Conservation (phyloP, 2,113 vertebrate genomes). For the Gracilinanus agilis region DNA sequence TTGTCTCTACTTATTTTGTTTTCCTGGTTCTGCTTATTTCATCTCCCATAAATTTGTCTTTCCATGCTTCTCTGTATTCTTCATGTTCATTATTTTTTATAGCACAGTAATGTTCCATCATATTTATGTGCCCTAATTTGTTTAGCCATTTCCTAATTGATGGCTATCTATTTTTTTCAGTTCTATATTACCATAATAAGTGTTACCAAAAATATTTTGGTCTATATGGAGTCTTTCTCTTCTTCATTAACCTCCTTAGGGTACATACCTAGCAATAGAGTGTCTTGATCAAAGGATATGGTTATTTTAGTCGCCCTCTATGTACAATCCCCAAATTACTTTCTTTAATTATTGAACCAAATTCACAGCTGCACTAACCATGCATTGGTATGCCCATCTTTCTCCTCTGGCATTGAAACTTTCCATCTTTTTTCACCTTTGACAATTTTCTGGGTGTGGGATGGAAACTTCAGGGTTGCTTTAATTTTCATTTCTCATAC, state of each 20-base stretch:
- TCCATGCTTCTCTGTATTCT: neutral
- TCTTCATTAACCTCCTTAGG: neutral
- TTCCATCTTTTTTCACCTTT: neutral
- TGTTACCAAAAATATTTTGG: neutral
- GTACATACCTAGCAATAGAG: too few species aligned
- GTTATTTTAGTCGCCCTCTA: neutral
- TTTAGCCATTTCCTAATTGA: neutral
- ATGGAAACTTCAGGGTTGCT: neutral
- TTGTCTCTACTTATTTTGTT: neutral
- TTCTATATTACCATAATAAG: neutral
- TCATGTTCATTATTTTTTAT: neutral
- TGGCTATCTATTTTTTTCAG: neutral
- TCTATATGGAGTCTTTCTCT: neutral
- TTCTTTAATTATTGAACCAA: neutral
- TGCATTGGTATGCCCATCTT: neutral
- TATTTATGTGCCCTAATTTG: neutral
- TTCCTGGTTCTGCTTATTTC: neutral
- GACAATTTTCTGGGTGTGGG: neutral
- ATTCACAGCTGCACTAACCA: neutral
- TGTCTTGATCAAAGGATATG: too few species aligned
- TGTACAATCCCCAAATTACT: neutral
- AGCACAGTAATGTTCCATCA: neutral
- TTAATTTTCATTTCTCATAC: neutral
- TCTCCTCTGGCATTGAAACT: neutral
- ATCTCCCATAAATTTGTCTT: neutral